Evolutionary conservation across 2,888 invertebrate genomes (phyloP).

Genomic region (Caenorhabditis virilis): DNA sequence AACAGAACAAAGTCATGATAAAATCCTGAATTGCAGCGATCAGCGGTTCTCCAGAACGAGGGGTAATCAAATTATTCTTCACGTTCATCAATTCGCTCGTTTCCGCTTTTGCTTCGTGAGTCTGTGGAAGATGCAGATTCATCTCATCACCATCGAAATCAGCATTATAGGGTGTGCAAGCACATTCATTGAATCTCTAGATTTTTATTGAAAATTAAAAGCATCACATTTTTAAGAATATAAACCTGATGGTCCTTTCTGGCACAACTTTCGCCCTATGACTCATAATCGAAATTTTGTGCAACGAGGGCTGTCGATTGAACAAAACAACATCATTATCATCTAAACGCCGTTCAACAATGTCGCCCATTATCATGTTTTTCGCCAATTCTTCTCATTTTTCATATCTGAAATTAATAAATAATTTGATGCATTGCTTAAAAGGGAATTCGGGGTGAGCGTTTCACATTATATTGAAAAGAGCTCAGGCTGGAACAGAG

Average conservation of each 20-base stretch:
- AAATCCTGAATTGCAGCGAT: slow-evolving; percentile 87
- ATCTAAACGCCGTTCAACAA: slow-evolving; percentile 81
- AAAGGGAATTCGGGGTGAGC: too few relatives aligned
- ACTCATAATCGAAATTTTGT: slow-evolving; percentile 97
- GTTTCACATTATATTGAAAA: too few relatives aligned
- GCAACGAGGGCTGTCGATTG: slow-evolving; percentile 96
- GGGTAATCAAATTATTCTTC: slow-evolving; percentile 90
- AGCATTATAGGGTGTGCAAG: slow-evolving; percentile 97
- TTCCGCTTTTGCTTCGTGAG: slow-evolving; percentile 93
- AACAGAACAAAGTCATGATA: too few relatives aligned
- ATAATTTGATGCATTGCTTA: too few relatives aligned
- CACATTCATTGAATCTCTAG: slow-evolving; percentile 90
- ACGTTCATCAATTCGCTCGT: slow-evolving; percentile 93
- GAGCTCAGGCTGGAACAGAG: too few relatives aligned
- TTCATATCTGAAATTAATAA: too few relatives aligned
- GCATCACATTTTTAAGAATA: not conserved
- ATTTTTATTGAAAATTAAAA: slow-evolving; percentile 69
- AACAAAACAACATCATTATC: slow-evolving; percentile 97
- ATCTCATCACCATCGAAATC: slow-evolving; percentile 99
- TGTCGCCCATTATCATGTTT: slow-evolving; percentile 78
- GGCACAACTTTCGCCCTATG: slow-evolving; percentile 80
- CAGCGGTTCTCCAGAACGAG: slow-evolving; percentile 93
- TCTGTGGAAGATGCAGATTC: slow-evolving; percentile 98
- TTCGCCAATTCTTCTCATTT: slow-evolving; percentile 85
- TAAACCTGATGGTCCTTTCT: slow-evolving; percentile 49